Conservation (phyloP, 1,140 invertebrate genomes). For the Hycleus phaleratus region DNA sequence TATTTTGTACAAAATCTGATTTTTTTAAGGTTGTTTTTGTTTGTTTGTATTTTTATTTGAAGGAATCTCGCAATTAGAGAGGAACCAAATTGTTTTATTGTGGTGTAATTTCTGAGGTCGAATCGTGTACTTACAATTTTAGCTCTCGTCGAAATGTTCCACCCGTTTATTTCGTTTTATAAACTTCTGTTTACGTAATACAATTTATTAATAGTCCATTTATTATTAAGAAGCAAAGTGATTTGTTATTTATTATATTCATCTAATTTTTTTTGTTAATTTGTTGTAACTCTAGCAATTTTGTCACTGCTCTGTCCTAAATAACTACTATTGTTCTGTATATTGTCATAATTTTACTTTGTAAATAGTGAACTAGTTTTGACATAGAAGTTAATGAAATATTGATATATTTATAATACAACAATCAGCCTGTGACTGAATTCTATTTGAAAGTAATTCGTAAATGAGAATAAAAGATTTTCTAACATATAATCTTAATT, state of each 20-base stretch:
- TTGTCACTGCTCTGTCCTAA: constrained; percentile 26
- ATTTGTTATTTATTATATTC: constrained; percentile 11
- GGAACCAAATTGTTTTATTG: too few relatives aligned
- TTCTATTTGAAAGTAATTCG: constrained; percentile 32
- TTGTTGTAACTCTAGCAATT: constrained; percentile 25
- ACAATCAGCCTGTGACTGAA: constrained; percentile 38
- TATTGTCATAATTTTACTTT: constrained; percentile 28
- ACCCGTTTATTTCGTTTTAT: too few relatives aligned
- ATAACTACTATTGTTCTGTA: constrained; percentile 29
- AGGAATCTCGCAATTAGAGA: too few relatives aligned
- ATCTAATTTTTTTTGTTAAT: constrained; percentile 17
- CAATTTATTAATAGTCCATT: too few relatives aligned
- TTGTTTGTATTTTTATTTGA: too few relatives aligned
- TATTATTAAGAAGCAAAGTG: constrained; percentile 2
- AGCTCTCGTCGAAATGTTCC: too few relatives aligned
- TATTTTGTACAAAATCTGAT: too few relatives aligned
- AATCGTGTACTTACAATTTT: too few relatives aligned
- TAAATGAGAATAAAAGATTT: constrained; percentile 24
- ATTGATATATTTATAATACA: constrained; percentile 40
- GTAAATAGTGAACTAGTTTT: constrained; percentile 29
- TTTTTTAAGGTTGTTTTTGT: too few relatives aligned
- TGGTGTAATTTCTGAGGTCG: too few relatives aligned
- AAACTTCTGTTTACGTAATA: too few relatives aligned
- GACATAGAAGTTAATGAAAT: constrained; percentile 26
- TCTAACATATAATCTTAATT: constrained; percentile 21